Evolutionary conservation across 2,797 vertebrate genomes (phyloP), one percentile per base, ranked within the genome.

Genomic region (Podarcis lilfordi): DNA sequence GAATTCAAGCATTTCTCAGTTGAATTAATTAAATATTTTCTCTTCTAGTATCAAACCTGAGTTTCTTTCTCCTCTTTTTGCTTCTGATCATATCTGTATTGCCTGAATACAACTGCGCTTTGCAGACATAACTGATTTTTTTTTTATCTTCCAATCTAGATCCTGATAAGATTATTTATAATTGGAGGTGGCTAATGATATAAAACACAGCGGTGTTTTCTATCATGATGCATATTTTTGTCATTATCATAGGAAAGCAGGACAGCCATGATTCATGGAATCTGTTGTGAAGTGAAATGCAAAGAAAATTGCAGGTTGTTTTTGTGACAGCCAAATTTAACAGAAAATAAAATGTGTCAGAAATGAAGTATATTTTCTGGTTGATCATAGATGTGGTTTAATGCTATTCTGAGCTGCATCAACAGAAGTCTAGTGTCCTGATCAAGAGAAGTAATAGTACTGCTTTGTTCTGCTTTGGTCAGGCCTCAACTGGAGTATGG

Each of bases 251-350:
- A 91, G 32, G 55, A 91, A 92, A 91, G 1, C 27, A 90, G 79
- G 5, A 80, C 87, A 91, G 89, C 77, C 37, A 3, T 87, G 80
- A 72, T 89, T 5, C 89, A 92, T 86, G 86, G 89, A 91, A 93
- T 91, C 95, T 90, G 87, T 37, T 74, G 84, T 69, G 86, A 91
- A 90, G 29, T 59, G n/a, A 86, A 83, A 66, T 78, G 86, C 82
- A 81, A 76, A 92, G 91, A 81, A 69, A 89, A 85, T 89, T 88
- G 66, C 27, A 83, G 35, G 87, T 55, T 84, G 0, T n/a, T 76
- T 93, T 94, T 90, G 84, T 88, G 91, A 92, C 87, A 91, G 85
- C 85, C 86, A 72, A 29, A 77, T 79, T 82, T 94, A 92, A 88
- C 86, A 92, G 88, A 93, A 95, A 76, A 88, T 85, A 86, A 75